A percentile compares a stretch with the other conserved stretches of the same genome.
Evolutionary conservation across 2,888 invertebrate species (phyloP).

Genomic region (Agonopterix alstromeriana): DNA sequence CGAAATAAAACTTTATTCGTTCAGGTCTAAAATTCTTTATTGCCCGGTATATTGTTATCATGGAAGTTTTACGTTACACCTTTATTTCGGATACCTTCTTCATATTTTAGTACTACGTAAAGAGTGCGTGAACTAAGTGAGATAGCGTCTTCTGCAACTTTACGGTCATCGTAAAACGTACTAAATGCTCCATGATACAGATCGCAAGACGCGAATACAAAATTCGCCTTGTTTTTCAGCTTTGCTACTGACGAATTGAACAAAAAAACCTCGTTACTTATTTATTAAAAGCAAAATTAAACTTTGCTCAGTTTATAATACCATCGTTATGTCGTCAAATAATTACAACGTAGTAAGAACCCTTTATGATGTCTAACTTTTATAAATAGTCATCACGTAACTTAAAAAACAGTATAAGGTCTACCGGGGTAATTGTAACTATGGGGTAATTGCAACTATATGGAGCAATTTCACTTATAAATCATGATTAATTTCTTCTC

Average conservation of each 20-base stretch:
- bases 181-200: constrained; percentile 14
- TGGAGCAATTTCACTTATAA: too few species aligned
- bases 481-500: too few species aligned
- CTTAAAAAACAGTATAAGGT: too few species aligned
- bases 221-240: constrained; percentile 6
- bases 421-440: too few species aligned
- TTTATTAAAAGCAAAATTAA: background rate
- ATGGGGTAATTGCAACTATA: too few species aligned
- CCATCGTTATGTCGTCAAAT: background rate
- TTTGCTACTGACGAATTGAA: background rate
- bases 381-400: too few species aligned
- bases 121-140: constrained; percentile 37
- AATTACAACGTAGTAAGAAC: too few species aligned
- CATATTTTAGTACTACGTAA: constrained; percentile 36
- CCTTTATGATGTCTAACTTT: too few species aligned
- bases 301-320: background rate
- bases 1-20: constrained; percentile 33
- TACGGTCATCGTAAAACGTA: constrained; percentile 30
- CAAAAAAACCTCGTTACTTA: background rate
- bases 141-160: constrained; percentile 27
- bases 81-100: constrained; percentile 36
- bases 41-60: constrained; percentile 32
- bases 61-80: constrained; percentile 32
- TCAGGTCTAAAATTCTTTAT: constrained; percentile 32
- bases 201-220: constrained; percentile 17